Evolutionary conservation across 1,140 invertebrate species (phyloP).

Genomic region (Sminthurides bifidus): DNA sequence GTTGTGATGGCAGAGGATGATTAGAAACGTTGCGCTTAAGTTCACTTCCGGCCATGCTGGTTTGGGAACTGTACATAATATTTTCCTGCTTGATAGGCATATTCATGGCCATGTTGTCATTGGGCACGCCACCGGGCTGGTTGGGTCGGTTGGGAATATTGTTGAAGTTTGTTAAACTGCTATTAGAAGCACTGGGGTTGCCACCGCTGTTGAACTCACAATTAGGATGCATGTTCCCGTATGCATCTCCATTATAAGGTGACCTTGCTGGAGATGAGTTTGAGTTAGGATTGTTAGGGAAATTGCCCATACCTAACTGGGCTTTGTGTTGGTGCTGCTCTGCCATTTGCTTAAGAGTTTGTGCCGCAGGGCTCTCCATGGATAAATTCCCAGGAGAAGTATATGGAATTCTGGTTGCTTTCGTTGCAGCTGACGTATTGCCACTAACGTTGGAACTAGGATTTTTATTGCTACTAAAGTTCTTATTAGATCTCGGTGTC

Average conservation of each 20-base stretch:
- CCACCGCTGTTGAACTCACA: background rate
- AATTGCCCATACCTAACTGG: constrained; percentile 38
- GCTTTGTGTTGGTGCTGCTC: constrained; percentile 84
- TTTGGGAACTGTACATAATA: background rate
- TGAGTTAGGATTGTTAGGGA: constrained; percentile 33
- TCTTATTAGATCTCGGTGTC: constrained; percentile 1
- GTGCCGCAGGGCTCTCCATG: constrained; percentile 54
- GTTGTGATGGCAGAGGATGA: constrained; percentile 2
- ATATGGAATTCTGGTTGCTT: constrained; percentile 31
- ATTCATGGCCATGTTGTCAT: background rate
- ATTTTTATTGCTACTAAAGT: constrained; percentile 6
- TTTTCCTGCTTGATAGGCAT: constrained; percentile 8
- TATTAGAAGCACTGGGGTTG: background rate
- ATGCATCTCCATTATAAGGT: constrained; percentile 24
- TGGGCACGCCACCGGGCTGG: background rate
- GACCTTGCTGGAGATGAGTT: constrained; percentile 26
- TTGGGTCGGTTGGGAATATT: background rate
- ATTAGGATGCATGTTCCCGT: constrained; percentile 3
- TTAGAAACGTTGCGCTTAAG: background rate
- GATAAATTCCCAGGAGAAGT: constrained; percentile 26
- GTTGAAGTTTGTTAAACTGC: background rate
- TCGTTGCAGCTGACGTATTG: no score
- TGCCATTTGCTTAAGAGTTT: constrained; percentile 89
- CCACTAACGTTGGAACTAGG: constrained; percentile 17
- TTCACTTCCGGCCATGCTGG: background rate